phyloP scores from a whole-genome alignment of 1,140 invertebrate genomes.

The Aphelenchoides besseyi region DNA sequence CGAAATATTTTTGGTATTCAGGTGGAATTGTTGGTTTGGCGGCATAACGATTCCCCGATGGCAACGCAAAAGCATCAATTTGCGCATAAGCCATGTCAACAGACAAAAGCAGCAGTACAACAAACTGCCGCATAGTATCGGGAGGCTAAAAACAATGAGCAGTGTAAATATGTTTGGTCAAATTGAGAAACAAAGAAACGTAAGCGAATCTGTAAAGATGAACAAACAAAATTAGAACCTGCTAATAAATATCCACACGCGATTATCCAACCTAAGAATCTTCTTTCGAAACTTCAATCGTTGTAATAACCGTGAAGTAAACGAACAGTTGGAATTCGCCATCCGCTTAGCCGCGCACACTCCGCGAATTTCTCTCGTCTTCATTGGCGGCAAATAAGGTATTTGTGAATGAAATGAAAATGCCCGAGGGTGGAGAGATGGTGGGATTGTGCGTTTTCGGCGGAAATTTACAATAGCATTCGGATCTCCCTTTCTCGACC shows the following conservation, averaged over 20 bases:
- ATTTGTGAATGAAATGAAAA: background rate
- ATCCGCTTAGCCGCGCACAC: background rate
- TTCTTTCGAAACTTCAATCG: background rate
- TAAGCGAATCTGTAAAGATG: background rate
- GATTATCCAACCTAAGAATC: no score
- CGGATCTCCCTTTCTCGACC: no score
- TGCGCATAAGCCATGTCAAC: slow-evolving; percentile 25
- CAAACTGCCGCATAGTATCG: background rate
- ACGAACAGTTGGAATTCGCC: background rate
- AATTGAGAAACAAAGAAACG: background rate
- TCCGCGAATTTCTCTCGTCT: background rate
- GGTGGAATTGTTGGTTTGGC: slow-evolving; percentile 59
- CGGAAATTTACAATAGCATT: no score
- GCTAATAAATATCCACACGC: background rate
- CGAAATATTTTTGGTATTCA: slow-evolving; percentile 58
- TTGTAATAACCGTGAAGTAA: background rate
- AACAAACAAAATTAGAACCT: background rate
- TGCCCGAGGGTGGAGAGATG: background rate
- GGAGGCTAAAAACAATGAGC: no score
- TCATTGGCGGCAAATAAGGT: background rate
- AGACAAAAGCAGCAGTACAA: background rate
- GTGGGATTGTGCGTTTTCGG: no score
- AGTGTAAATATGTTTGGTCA: no score
- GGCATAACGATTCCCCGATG: slow-evolving; percentile 43
- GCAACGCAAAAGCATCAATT: slow-evolving; percentile 51